Conservation (phyloP, 2,888 invertebrate genomes). For the Lamellibrachia columna region DNA sequence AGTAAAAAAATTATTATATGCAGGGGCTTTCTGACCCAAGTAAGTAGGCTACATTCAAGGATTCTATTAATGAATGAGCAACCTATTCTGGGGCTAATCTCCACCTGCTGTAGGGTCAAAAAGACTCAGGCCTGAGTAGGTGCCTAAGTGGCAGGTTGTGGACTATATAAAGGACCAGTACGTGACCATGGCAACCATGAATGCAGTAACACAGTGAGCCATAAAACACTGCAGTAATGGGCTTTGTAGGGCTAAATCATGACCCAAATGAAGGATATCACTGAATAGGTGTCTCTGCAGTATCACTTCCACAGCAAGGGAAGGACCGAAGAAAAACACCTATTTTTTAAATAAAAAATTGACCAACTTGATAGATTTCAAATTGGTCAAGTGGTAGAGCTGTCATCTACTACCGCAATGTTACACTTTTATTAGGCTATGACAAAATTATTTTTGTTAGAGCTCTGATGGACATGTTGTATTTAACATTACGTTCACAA, state of each 20-base stretch:
- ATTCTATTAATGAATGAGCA: not conserved
- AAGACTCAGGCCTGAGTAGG: not conserved
- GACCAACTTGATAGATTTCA: too few species aligned
- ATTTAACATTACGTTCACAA: too few species aligned
- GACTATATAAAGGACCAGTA: not conserved
- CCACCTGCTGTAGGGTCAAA: not conserved
- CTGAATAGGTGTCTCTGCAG: not conserved
- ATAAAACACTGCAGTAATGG: not conserved
- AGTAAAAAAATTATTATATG: not conserved
- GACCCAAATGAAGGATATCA: not conserved
- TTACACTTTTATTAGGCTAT: too few species aligned
- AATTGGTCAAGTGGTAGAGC: too few species aligned
- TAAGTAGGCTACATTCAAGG: not conserved
- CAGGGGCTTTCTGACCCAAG: not conserved
- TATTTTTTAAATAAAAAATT: too few species aligned
- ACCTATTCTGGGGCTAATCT: not conserved
- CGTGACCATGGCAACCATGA: not conserved
- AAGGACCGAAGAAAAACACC: too few species aligned
- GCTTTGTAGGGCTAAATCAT: not conserved
- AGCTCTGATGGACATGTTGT: too few species aligned
- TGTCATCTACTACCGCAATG: too few species aligned
- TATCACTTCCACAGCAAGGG: not conserved
- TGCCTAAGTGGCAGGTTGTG: not conserved
- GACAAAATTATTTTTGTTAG: too few species aligned
- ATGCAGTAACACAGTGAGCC: too few species aligned